Evolutionary conservation across 2,888 invertebrate species (phyloP), one percentile per base, ranked within the genome.

Genomic region (Ctenicera cuprea): DNA sequence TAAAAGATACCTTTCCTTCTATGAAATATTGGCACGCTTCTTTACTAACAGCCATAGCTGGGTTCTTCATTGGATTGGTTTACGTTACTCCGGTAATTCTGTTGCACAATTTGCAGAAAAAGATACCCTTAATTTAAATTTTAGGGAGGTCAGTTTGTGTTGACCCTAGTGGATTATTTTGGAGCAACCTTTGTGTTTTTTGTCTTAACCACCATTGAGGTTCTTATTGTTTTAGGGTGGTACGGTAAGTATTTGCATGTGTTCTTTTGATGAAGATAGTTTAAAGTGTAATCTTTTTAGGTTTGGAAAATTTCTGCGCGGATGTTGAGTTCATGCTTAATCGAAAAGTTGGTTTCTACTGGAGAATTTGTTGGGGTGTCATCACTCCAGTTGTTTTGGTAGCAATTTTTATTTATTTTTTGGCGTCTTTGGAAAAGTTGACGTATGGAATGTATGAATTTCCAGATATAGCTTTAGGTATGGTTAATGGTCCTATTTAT

Each of bases 261-360:
- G 1, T 14, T 18, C 5, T 16, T 7, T 14, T 30, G 12, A n/a
- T 52, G 37, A 30, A n/a, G 50, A 30, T 43, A 33, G 9, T 33
- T 8, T 1, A 33, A 33, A 7, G 4, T 48, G 5, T 11, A 48
- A 41, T 41, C 3, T 2, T 41, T 41, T n/a, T 11, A 48, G 48
- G 91, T 16, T 84, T 92, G 30, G 88, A 89, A 75, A 90, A 91
- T 67, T 86, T 93, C 66, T 89, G 92, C 78, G 87, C 88, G 57
- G 95, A 95, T 81, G 88, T 94, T 18, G 93, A 94, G 84, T 95
- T 92, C 83, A 95, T 95, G 95, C 84, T 94, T 80, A 90, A 91
- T n/a, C 88, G 88, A 33, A 90, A 90, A 82, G 89, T 92, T 0
- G 89, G 91, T 86, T 78, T 90, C 30, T 95, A 94, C 84, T 95